Base-by-base conservation (phyloP, 2,113 vertebrate genomes). In the Paradoxurus hermaphroditus region DNA sequence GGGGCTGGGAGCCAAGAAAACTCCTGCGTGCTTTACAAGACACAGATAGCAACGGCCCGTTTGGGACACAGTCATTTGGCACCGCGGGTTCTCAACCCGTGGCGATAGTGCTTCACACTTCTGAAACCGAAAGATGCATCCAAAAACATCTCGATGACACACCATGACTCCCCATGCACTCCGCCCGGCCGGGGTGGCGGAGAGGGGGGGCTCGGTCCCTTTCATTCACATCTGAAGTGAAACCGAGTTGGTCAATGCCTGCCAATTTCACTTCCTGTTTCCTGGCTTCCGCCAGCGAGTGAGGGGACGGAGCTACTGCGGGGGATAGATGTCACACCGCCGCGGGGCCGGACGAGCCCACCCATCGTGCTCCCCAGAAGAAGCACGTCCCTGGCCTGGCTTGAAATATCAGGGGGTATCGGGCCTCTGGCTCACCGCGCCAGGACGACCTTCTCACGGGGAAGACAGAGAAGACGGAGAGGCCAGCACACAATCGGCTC, bases 11-110 rank as follows among this genome's bases (percentile, higher is more conserved):
- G 15, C 75, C 27, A 16, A 96, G 84, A 97, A 98, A 98, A 97
- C 39, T 97, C 97, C 97, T 92, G 70, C 97, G 98, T 97, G 82
- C 97, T 98, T 98, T 97, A 98, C 97, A 96, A 90, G 82, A 78
- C 59, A 5, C 62, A 6, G 29, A 56, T 2, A 53, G 39, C 56
- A 3, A 59, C 36, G 36, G 79, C 92, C 91, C 27, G 53, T 83
- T 73, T 31, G 56, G 83, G 87, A 88, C 87, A 77, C 73, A 97
- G 94, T 96, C 94, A 85, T 92, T 59, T 44, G 89, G 39, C 4
- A 0, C 72, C 46, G 70, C 21, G n/a, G 68, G 49, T 84, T 93
- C 91, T 95, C 73, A 44, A 34, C 89, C 86, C 13, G 8, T 56
- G 62, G 70, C 4, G 68, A 93, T 0, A 39, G 27, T 5, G 41